phyloP scores from a whole-genome alignment of 2,113 vertebrate genomes.

The western clawed frog (Xenopus tropicalis) region UCB_Xtro_10.0 CM004448.2:57760501-57761000 shows the following conservation, averaged over 20 bases:
- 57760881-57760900: conserved; percentile 72
- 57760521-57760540: neutral
- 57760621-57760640: neutral
- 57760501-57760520: too few species aligned
- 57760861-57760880: conserved; percentile 73
- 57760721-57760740: too few species aligned
- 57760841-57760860: conserved; percentile 64
- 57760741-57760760: too few species aligned
- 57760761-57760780: too few species aligned
- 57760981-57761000: conserved; percentile 65
- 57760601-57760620: neutral
- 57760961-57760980: conserved; percentile 58
- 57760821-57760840: conserved; percentile 8
- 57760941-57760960: conserved; percentile 70
- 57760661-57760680: conserved; percentile 63
- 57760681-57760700: too few species aligned
- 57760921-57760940: conserved; percentile 71
- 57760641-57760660: conserved; percentile 64
- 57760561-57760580: neutral
- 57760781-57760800: too few species aligned
- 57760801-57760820: too few species aligned
- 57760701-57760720: too few species aligned
- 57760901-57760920: conserved; percentile 70
- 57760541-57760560: neutral
- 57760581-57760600: neutral